phyloP scores from a whole-genome alignment of 2,797 vertebrate genomes.

The Kryptopterus vitreolus region DNA sequence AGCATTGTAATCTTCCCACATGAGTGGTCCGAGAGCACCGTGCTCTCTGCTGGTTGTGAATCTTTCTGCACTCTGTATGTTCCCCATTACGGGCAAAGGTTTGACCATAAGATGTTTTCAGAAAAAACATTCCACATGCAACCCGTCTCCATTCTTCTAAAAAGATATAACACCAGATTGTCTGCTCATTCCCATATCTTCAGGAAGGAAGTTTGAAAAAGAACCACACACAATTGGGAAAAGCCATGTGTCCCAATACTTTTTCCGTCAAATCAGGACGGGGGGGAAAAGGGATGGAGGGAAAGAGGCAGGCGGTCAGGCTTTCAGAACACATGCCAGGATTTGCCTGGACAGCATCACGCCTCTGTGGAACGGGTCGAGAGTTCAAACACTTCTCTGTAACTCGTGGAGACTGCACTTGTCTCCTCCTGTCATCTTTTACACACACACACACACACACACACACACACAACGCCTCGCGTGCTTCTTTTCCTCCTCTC shows the following conservation, averaged over 20 bases:
- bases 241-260: too few species aligned
- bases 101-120: too few species aligned
- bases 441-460: not conserved
- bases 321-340: slow-evolving; percentile 43
- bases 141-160: too few species aligned
- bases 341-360: slow-evolving; percentile 8
- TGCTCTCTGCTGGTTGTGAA: not conserved
- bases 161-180: too few species aligned
- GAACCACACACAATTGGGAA: too few species aligned
- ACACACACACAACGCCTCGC: not conserved
- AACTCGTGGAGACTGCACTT: slow-evolving; percentile 15
- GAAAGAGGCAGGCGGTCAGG: slow-evolving; percentile 46
- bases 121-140: too few species aligned
- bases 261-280: not conserved
- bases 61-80: too few species aligned
- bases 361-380: not conserved
- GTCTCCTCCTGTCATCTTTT: slow-evolving; percentile 32
- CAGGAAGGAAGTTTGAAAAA: too few species aligned
- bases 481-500: not conserved
- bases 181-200: too few species aligned
- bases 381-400: slow-evolving; percentile 15
- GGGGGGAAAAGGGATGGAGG: not conserved
- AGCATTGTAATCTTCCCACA: slow-evolving; percentile 60
- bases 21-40: slow-evolving; percentile 37
- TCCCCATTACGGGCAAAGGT: too few species aligned